Evolutionary conservation across 2,797 vertebrate species (phyloP), one percentile per base, ranked within the genome.

Genomic region (Falco novaeseelandiae): DNA sequence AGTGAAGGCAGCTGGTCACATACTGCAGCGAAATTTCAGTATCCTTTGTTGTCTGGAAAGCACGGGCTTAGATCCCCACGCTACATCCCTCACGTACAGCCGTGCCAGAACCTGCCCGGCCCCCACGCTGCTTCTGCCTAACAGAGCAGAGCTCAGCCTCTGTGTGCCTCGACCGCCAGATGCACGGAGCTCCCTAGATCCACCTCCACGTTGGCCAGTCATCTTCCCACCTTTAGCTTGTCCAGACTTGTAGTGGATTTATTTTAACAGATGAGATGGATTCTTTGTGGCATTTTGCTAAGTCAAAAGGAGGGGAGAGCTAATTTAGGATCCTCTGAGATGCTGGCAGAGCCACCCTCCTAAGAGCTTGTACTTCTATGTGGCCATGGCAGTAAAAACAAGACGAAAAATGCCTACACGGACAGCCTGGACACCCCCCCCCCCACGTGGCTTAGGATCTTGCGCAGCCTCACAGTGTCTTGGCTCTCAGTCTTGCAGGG

Each of bases 321-420:
- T 72, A 67, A 89, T 62, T 94, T 85, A 36, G 13, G 55, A 70
- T 59, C n/a, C 49, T 40, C 30, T 15, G 29, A 72, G n/a, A 67
- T 20, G 29, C 11, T 52, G 59, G 30, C 42, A 84, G 36, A 66
- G 11, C 11, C n/a, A 25, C 8, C 3, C 3, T 63, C 40, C 30
- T 32, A 51, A 19, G 3, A 44, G n/a, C 5, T 74, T 71, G 65
- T 72, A 65, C 29, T 93, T 8, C 17, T 44, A 17, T 44, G 42
- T 44, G 42, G 29, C 42, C 44, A 48, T 7, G 29, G 13, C 7
- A 40, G 36, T 4, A 61, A 14, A 80, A 79, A 42, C 5, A 55
- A n/a, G 40, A 62, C 8, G 59, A 62, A 84, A 76, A 61, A 4
- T 1, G 0, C 14, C 8, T 36, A 15, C 2, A 2, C 10, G n/a